phyloP scores from a whole-genome alignment of 1,140 invertebrate genomes.

The Ridgeia piscesae region DNA sequence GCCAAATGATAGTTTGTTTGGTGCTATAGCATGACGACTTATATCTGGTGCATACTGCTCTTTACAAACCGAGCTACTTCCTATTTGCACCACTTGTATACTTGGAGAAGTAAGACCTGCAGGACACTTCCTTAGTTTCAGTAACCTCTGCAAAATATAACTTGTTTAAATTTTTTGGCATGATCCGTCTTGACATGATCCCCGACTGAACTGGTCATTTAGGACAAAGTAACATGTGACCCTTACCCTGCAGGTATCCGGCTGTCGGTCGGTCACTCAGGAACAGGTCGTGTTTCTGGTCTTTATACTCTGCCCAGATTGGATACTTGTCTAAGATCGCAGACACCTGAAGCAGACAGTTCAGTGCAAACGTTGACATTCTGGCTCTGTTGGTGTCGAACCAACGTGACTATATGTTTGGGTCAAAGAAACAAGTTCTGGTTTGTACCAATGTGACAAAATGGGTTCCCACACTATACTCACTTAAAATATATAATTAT shows the following conservation, averaged over 20 bases:
- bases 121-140: background rate
- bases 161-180: background rate
- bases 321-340: constrained; percentile 80
- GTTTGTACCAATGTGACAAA: background rate
- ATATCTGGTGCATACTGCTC: no score
- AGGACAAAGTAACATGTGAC: background rate
- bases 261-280: constrained; percentile 65
- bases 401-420: background rate
- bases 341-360: constrained; percentile 62
- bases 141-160: background rate
- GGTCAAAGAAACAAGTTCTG: background rate
- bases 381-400: background rate
- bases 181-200: background rate
- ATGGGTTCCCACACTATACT: background rate
- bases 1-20: background rate
- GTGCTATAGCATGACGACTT: no score
- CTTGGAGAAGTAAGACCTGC: no score
- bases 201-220: background rate
- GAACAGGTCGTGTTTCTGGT: constrained; percentile 97
- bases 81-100: no score
- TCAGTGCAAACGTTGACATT: constrained; percentile 16
- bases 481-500: background rate
- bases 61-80: no score
- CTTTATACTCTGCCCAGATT: constrained; percentile 94
- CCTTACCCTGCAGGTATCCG: constrained; percentile 62